Conservation (phyloP, 2,113 vertebrate genomes). For the Prietella phreatophila region DNA sequence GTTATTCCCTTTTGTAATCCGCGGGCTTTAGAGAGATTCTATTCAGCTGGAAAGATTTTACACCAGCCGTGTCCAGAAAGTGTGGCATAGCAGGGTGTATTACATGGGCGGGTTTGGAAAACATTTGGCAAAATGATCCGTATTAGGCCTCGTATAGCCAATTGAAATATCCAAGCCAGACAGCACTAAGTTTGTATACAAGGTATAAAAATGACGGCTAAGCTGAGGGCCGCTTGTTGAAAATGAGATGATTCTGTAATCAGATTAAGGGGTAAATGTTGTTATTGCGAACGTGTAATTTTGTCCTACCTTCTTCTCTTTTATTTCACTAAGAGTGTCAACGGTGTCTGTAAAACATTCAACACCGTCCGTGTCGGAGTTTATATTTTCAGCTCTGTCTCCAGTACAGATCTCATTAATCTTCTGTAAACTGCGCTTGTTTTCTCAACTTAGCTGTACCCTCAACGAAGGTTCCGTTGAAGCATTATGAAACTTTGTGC, state of each 20-base stretch:
- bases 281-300: background rate
- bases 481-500: slow-evolving; percentile 34
- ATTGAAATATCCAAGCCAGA: slow-evolving; percentile 9
- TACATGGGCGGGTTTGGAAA: slow-evolving; percentile 38
- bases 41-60: slow-evolving; percentile 38
- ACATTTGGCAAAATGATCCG: slow-evolving; percentile 14
- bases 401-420: slow-evolving; percentile 58
- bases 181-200: background rate
- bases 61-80: slow-evolving; percentile 27
- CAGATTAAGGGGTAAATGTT: background rate
- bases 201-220: background rate
- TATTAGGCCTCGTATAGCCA: slow-evolving; percentile 8
- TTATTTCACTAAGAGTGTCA: slow-evolving; percentile 43
- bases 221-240: background rate
- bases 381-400: slow-evolving; percentile 54
- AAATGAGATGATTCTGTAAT: background rate
- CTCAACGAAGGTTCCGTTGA: slow-evolving; percentile 35
- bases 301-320: background rate
- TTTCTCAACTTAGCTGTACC: slow-evolving; percentile 45
- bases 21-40: slow-evolving; percentile 9
- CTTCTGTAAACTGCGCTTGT: slow-evolving; percentile 46
- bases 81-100: slow-evolving; percentile 28
- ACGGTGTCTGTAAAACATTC: slow-evolving; percentile 57
- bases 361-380: slow-evolving; percentile 56
- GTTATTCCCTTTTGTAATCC: slow-evolving; percentile 22